Evolutionary conservation across 2,888 invertebrate genomes (phyloP), one percentile per base, ranked within the genome.

Genomic region (Hedychridium roseum): DNA sequence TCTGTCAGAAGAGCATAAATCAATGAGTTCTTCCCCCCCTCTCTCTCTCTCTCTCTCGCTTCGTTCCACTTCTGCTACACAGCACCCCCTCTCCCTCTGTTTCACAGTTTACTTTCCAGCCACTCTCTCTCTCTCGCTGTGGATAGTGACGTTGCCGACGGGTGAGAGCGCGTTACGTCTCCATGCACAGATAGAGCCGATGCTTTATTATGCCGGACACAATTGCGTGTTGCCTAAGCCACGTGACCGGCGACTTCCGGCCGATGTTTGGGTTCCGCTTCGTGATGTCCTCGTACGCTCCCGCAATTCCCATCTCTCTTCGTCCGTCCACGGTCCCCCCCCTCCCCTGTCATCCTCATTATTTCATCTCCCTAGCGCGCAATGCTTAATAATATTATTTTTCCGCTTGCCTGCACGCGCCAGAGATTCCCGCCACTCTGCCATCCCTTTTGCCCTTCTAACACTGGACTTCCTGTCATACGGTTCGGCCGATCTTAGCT

Each of bases 191-290:
- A 59, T 59, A 62, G 52, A 54, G 50, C 55, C 66, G 63, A 69
- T 73, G 75, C 73, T 76, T 75, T 75, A 78, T 77, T 76, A 76
- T 74, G 69, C 74, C 74, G 76, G 76, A 77, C 76, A 77, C 78
- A 78, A 77, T 78, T 78, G 78, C 78, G 76, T 78, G 76, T 78
- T 76, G 75, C 72, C 71, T 74, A 73, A 71, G 78, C 76, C 78
- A 78, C 78, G 78, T 77, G 78, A 76, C 78, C 74, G 68, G 72
- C 52, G 64, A 76, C 78, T 78, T 78, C 78, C 78, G 78, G 76
- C 72, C 73, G 70, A 73, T 72, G 71, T 68, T 74, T 68, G 74
- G 74, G 76, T 76, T 76, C 76, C 75, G 75, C 74, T 76, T 54
- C 57, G 68, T 70, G 74, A 76, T 68, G 70, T 71, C 66, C 66